A percentile compares a stretch with the other conserved stretches of the same genome.
phyloP scores from a whole-genome alignment of 2,113 vertebrate genomes.

The Atractosteus spatula region DNA sequence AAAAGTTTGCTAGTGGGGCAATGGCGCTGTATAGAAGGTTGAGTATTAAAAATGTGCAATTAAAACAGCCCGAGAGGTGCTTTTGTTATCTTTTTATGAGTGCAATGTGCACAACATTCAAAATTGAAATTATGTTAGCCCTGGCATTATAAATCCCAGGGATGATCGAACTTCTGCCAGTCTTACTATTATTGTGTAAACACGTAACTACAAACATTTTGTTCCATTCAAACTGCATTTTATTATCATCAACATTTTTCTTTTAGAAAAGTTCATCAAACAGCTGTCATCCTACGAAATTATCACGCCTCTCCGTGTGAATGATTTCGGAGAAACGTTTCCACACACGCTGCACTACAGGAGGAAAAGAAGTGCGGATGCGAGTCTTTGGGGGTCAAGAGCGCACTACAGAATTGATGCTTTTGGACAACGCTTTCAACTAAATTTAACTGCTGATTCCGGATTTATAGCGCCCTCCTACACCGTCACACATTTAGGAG shows the following conservation, averaged over 20 bases:
- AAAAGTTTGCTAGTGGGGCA: not conserved
- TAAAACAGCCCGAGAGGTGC: not conserved
- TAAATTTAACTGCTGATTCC: constrained; percentile 86
- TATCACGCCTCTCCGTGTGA: constrained; percentile 81
- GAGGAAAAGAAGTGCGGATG: constrained; percentile 72
- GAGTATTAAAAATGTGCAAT: not conserved
- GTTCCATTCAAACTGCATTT: not conserved
- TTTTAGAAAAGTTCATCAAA: constrained; percentile 78
- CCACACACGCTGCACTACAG: constrained; percentile 74
- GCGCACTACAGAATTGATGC: constrained; percentile 82
- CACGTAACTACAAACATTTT: no score
- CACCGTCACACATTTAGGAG: constrained; percentile 75
- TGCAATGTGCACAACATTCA: no score
- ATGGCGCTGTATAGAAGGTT: constrained; percentile 10
- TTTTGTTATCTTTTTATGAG: no score
- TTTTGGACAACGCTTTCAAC: constrained; percentile 85
- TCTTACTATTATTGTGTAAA: no score
- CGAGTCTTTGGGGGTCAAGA: constrained; percentile 49
- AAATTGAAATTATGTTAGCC: no score
- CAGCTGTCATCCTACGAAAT: constrained; percentile 87
- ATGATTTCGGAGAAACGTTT: constrained; percentile 87
- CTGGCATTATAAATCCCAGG: no score
- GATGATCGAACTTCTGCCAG: no score
- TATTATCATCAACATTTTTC: not conserved
- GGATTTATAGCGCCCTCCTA: constrained; percentile 80